Evolutionary conservation across 2,113 vertebrate species (phyloP).

Genomic region (Turnix velox): DNA sequence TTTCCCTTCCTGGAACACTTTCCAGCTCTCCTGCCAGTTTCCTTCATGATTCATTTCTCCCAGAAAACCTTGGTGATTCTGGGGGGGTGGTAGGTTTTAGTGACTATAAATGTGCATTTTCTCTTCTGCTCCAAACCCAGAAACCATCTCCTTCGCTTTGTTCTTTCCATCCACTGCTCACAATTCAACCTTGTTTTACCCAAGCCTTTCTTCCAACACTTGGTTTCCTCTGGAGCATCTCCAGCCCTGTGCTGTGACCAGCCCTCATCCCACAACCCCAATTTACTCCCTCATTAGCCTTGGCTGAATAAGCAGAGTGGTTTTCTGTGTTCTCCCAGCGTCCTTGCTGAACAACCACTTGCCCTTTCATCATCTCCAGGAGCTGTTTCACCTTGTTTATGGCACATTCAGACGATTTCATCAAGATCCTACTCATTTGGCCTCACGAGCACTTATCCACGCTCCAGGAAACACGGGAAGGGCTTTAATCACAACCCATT

Average conservation of each 20-base stretch:
- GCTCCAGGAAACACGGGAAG: background rate
- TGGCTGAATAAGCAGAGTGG: background rate
- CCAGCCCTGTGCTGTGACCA: background rate
- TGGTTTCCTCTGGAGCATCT: background rate
- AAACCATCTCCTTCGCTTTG: background rate
- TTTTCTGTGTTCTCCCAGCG: background rate
- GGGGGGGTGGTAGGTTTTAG: background rate
- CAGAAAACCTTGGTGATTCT: background rate
- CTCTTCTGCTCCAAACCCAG: background rate
- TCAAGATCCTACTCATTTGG: background rate
- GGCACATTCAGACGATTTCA: background rate
- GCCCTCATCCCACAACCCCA: background rate
- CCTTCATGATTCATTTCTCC: background rate
- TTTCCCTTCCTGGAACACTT: background rate
- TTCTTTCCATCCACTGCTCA: background rate
- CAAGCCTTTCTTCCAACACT: background rate
- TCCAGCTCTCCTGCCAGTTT: background rate
- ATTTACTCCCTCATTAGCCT: background rate
- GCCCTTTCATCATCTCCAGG: background rate
- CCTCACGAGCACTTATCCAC: background rate
- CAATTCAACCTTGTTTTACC: background rate
- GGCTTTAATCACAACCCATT: background rate
- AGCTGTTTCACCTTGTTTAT: background rate
- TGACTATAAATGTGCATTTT: background rate
- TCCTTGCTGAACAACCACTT: background rate